These are phyloP conservation scores for Halcyon senegalensis DNA, from an alignment of 2,113 vertebrate genomes.

Conservation along the genomic window DNA sequence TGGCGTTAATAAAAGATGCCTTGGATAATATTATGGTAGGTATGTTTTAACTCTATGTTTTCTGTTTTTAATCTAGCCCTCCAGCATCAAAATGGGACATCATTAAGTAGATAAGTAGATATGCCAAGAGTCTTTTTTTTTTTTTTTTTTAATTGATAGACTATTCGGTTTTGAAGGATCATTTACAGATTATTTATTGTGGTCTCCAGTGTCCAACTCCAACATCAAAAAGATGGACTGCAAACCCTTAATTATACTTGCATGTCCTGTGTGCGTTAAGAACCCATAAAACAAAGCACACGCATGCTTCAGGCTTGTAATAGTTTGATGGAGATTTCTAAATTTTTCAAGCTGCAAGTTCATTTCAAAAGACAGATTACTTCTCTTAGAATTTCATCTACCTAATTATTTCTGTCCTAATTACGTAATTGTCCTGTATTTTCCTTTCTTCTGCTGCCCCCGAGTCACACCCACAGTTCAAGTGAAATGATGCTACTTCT, in stretches of 20 bases:
- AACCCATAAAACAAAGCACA: constrained; percentile 71
- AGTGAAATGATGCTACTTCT: not conserved
- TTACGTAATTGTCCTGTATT: constrained; percentile 71
- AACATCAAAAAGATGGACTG: constrained; percentile 70
- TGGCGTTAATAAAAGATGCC: constrained; percentile 51
- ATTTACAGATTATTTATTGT: constrained; percentile 64
- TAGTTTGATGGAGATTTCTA: constrained; percentile 77
- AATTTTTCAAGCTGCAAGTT: constrained; percentile 79
- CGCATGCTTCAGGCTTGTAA: constrained; percentile 44
- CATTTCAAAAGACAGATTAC: constrained; percentile 73
- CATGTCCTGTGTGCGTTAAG: constrained; percentile 55
- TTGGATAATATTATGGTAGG: not conserved
- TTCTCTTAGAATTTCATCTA: constrained; percentile 72
- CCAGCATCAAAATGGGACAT: not conserved
- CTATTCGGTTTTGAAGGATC: constrained; percentile 54
- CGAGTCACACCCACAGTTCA: not conserved
- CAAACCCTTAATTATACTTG: constrained; percentile 70
- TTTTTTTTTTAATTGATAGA: constrained; percentile 34
- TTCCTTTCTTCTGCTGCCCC: constrained; percentile 32
- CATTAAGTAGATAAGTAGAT: not conserved
- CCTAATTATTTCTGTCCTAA: constrained; percentile 77
- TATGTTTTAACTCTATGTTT: not conserved
- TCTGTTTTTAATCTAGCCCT: not conserved
- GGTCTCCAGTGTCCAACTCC: constrained; percentile 51
- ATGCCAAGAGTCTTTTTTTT: constrained; percentile 5